Conservation (phyloP, 2,888 invertebrate genomes). For the Clivina fossor region DNA sequence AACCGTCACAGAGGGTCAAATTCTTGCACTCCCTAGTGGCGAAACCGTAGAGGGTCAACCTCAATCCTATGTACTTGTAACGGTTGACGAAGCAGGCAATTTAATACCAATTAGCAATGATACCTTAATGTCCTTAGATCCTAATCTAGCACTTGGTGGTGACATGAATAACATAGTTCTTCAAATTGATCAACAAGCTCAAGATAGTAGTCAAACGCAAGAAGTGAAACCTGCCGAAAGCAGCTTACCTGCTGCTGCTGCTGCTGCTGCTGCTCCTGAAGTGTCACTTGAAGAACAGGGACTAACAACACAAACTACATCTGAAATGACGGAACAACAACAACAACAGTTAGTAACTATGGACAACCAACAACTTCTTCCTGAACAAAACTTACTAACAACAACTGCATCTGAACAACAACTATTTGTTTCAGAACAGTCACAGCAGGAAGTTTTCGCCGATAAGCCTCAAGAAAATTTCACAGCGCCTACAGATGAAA, state of each 20-base stretch:
- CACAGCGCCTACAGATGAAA: slow-evolving; percentile 20
- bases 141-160: slow-evolving; percentile 55
- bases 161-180: slow-evolving; percentile 57
- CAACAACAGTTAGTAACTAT: slow-evolving; percentile 28
- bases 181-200: slow-evolving; percentile 55
- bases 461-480: slow-evolving; percentile 18
- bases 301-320: slow-evolving; percentile 18
- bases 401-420: slow-evolving; percentile 17
- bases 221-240: slow-evolving; percentile 20
- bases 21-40: slow-evolving; percentile 73
- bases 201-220: slow-evolving; percentile 28
- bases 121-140: slow-evolving; percentile 61
- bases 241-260: slow-evolving; percentile 27
- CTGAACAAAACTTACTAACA: slow-evolving; percentile 14
- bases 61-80: slow-evolving; percentile 72
- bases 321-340: slow-evolving; percentile 30
- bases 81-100: slow-evolving; percentile 70
- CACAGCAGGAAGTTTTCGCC: slow-evolving; percentile 16
- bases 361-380: slow-evolving; percentile 24
- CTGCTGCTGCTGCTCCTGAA: too few relatives aligned
- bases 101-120: slow-evolving; percentile 73
- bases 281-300: slow-evolving; percentile 30
- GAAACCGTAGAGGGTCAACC: slow-evolving; percentile 72
- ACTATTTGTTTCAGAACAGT: slow-evolving; percentile 11
- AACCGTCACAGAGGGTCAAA: slow-evolving; percentile 62